phyloP scores from a whole-genome alignment of 2,888 invertebrate species.

The Margaritifera margaritifera region DNA sequence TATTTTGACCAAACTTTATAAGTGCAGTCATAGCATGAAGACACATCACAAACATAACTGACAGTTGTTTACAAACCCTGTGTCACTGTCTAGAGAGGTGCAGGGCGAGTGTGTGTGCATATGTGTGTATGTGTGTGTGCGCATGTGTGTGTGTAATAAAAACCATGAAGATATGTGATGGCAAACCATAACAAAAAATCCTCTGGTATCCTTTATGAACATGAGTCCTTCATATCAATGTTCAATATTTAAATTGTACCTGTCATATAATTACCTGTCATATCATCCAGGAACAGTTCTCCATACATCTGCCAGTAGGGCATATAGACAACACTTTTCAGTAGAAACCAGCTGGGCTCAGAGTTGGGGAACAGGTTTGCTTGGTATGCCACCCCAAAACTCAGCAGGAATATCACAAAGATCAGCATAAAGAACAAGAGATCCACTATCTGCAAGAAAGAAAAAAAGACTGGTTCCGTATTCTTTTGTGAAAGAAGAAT shows the following conservation, averaged over 20 bases:
- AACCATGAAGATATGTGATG: too few species aligned
- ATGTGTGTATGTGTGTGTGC: too few species aligned
- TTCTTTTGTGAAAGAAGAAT: not conserved
- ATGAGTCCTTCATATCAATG: too few species aligned
- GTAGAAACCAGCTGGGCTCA: slow-evolving; percentile 42
- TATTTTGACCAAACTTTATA: too few species aligned
- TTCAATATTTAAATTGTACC: not conserved
- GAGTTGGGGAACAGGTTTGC: slow-evolving; percentile 67
- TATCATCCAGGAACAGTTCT: slow-evolving; percentile 67
- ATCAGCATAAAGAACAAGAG: slow-evolving; percentile 69
- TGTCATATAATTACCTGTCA: slow-evolving; percentile 43
- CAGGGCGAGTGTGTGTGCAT: too few species aligned
- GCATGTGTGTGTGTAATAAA: too few species aligned
- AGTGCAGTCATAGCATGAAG: too few species aligned
- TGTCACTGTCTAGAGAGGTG: too few species aligned
- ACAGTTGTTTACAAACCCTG: too few species aligned
- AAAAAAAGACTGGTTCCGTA: not conserved
- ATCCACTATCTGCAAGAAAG: slow-evolving; percentile 57
- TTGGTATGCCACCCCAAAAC: slow-evolving; percentile 70
- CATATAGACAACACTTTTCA: slow-evolving; percentile 62
- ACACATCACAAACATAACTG: too few species aligned
- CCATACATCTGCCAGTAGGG: slow-evolving; percentile 74
- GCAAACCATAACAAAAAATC: too few species aligned
- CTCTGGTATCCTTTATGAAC: too few species aligned
- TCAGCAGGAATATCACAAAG: slow-evolving; percentile 68